A percentile compares a stretch with the other conserved stretches of the same genome.
Evolutionary conservation across 2,113 vertebrate genomes (phyloP).

Genomic region (Halichoeres trimaculatus): DNA sequence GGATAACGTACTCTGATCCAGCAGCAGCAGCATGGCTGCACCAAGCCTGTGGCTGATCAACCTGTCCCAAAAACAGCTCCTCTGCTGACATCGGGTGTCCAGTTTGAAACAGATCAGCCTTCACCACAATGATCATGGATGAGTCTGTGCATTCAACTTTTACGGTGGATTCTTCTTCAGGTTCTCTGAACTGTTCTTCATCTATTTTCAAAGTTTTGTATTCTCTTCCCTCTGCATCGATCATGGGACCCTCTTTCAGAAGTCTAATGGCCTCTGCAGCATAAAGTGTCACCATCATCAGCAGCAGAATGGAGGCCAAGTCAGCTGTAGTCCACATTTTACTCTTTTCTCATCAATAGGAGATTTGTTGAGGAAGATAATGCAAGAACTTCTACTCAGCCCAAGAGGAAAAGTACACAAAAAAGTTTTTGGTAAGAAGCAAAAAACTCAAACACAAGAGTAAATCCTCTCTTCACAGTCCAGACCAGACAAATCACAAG

Average conservation of each 20-base stretch:
- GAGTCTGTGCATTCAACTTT: slow-evolving; percentile 38
- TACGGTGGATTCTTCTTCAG: not conserved
- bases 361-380: not conserved
- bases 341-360: not conserved
- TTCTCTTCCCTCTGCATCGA: slow-evolving; percentile 53
- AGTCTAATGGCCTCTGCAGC: slow-evolving; percentile 13
- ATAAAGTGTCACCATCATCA: not conserved
- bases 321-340: not conserved
- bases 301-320: slow-evolving; percentile 6
- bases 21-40: slow-evolving; percentile 3
- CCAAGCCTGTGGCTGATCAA: not conserved
- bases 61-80: slow-evolving; percentile 48
- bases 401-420: not conserved
- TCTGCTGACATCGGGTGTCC: slow-evolving; percentile 8
- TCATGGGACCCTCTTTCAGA: slow-evolving; percentile 48
- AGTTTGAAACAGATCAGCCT: slow-evolving; percentile 22
- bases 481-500: slow-evolving; percentile 17
- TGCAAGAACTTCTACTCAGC: not conserved
- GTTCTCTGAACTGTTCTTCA: not conserved
- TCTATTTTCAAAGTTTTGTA: slow-evolving; percentile 22
- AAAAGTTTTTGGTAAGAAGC: not conserved
- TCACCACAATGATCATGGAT: slow-evolving; percentile 42
- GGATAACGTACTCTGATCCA: slow-evolving; percentile 35
- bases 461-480: not conserved
- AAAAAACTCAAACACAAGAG: not conserved